Base-by-base conservation (phyloP, 2,113 vertebrate species). In the Ctenomys sociabilis region DNA sequence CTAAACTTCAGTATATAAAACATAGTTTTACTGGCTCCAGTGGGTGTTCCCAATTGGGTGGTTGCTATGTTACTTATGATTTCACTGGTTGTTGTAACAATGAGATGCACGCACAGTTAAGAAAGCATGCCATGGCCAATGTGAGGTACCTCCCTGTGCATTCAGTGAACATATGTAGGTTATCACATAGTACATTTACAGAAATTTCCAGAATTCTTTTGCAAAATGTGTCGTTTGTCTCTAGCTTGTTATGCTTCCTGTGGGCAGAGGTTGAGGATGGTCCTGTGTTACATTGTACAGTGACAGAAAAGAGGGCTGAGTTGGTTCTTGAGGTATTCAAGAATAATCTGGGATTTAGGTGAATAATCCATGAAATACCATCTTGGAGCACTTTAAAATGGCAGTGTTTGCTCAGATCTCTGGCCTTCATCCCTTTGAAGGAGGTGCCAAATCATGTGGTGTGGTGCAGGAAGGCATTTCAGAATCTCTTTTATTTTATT, bases 291-390 rank as follows among this genome's bases (percentile, higher is more conserved):
- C n/a, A 57, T 92, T 9, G n/a, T 10, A 63, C 4, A 12, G 37
- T 78, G 32, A 10, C 35, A 24, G 26, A 13, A 35, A 32, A 83
- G 24, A 93, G 82, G 13, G 1, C 66, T 30, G 63, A 63, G 8
- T 43, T 66, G n/a, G 43, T 92, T 95, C n/a, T 95, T 88, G 30
- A 84, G 75, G 92, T 87, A 40, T n/a, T 61, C 43, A 83, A 91
- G 45, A 66, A 22, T 45, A 32, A 85, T 5, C 57, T 21, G 40
- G 35, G 22, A 63, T 43, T 95, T 89, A 85, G 61, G 17, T 73
- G 40, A 21, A 61, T 43, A 85, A 32, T 70, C 26, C 64, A 80
- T 85, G 66, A 83, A 86, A 72, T 59, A 83, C 0, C 75, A 21
- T 43, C 6, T 22, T 28, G 17, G 22, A 85, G 45, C 37, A 84